Evolutionary conservation across 2,888 invertebrate genomes (phyloP), one percentile per base, ranked within the genome.

Genomic region (Hirtodrosophila alboralis): DNA sequence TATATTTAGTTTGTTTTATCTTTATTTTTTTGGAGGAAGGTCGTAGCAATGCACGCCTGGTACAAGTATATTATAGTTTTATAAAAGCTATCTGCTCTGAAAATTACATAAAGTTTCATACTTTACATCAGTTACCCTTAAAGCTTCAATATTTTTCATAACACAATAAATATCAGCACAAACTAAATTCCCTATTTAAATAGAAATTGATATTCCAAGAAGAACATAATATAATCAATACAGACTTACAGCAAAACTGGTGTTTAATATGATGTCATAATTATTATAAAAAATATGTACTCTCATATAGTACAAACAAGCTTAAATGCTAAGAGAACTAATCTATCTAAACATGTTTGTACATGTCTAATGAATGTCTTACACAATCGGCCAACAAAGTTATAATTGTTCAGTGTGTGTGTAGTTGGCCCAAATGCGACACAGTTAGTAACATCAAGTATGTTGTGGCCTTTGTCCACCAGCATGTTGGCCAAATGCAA

Each of bases 401-500:
- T 38, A 9, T 34, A 62, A n/a, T 37, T 41, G 27, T 43, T 49
- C 27, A 21, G 26, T 16, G 16, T 38, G 0, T 28, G n/a, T n/a
- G n/a, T n/a, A n/a, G n/a, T n/a, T n/a, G 40, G 4, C 10, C 10
- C 5, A 16, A 21, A 21, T n/a, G 18, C 13, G 7, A 4, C 10
- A 14, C 45, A n/a, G 27, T 3, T 36, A 40, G 16, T 21, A 16
- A 40, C 23, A 48, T 38, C 37, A 49, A 44, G 28, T 53, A 12
- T 10, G 60, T 1, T 12, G 48, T 10, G 48, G 28, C 36, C 40
- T 69, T 51, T 36, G 30, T 21, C 44, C 40, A 28, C 44, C 40
- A 28, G 38, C 34, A 27, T 12, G 62, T 49, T 61, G 51, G 12
- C 33, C 60, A 40, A 34, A 64, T 71, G 75, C 64, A 75, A 75